Evolutionary conservation across 2,113 vertebrate species (phyloP).

Genomic region (Genyomyrus donnyi): DNA sequence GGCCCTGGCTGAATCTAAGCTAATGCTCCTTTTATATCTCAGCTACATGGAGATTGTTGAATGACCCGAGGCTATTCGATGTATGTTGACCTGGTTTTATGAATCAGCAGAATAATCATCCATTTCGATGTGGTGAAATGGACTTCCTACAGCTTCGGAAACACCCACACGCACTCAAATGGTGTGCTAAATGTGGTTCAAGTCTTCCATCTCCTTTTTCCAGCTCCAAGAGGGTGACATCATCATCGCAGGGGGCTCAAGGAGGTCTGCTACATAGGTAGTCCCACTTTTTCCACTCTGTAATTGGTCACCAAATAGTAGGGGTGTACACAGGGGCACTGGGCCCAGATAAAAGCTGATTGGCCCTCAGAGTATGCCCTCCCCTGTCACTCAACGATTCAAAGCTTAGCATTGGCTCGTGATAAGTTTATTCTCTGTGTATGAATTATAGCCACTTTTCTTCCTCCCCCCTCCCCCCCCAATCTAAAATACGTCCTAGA

Average conservation of each 20-base stretch:
- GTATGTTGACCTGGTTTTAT: neutral
- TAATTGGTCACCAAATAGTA: conserved; percentile 25
- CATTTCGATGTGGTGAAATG: neutral
- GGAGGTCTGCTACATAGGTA: neutral
- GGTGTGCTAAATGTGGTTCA: neutral
- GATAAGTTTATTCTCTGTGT: neutral
- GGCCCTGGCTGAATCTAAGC: neutral
- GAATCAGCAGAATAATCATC: neutral
- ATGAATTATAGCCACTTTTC: neutral
- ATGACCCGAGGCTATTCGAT: neutral
- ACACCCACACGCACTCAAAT: conserved; percentile 2
- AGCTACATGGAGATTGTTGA: neutral
- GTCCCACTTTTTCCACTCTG: conserved; percentile 3
- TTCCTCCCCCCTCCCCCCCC: neutral
- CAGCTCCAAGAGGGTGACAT: neutral
- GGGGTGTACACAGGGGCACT: neutral
- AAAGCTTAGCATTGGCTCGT: neutral
- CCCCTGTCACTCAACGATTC: neutral
- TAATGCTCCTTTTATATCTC: neutral
- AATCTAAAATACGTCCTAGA: neutral
- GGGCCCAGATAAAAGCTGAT: neutral
- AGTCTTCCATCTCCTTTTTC: neutral
- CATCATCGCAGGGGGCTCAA: neutral
- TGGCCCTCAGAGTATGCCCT: neutral
- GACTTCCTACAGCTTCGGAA: conserved; percentile 1